Conservation (phyloP, 2,113 vertebrate species). For the Scomber scombrus region DNA sequence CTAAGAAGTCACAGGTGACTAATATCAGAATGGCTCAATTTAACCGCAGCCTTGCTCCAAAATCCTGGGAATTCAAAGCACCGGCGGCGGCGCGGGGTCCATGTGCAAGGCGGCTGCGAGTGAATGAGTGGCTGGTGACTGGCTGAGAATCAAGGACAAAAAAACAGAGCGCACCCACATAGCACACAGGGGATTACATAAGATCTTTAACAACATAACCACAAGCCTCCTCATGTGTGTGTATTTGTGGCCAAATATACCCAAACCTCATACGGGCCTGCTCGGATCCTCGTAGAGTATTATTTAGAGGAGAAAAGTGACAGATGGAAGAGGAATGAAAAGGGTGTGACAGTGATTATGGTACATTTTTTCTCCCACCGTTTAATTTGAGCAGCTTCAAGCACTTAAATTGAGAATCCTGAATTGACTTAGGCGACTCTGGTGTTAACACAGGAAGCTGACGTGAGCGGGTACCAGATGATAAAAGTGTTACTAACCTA, state of each 20-base stretch:
- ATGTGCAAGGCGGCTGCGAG: slow-evolving; percentile 1
- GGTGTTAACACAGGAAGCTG: too few species aligned
- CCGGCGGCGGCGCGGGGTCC: neutral
- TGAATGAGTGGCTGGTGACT: slow-evolving; percentile 40
- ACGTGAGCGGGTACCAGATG: too few species aligned
- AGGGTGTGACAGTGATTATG: neutral
- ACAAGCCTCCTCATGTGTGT: slow-evolving; percentile 48
- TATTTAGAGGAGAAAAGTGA: slow-evolving; percentile 16
- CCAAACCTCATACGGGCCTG: neutral
- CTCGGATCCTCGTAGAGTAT: slow-evolving; percentile 1
- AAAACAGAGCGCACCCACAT: slow-evolving; percentile 35
- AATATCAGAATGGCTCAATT: neutral
- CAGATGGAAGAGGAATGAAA: neutral
- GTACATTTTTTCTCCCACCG: too few species aligned
- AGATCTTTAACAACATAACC: slow-evolving; percentile 54
- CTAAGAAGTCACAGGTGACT: neutral
- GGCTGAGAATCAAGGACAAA: slow-evolving; percentile 60
- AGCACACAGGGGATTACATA: slow-evolving; percentile 45
- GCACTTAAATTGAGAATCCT: too few species aligned
- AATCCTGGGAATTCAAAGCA: neutral
- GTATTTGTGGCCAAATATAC: slow-evolving; percentile 35
- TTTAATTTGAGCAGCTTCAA: too few species aligned
- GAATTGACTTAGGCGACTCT: too few species aligned
- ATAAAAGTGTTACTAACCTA: too few species aligned
- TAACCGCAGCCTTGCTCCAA: too few species aligned